Evolutionary conservation across 2,113 vertebrate genomes (phyloP).

Genomic region (Malurus melanocephalus): DNA sequence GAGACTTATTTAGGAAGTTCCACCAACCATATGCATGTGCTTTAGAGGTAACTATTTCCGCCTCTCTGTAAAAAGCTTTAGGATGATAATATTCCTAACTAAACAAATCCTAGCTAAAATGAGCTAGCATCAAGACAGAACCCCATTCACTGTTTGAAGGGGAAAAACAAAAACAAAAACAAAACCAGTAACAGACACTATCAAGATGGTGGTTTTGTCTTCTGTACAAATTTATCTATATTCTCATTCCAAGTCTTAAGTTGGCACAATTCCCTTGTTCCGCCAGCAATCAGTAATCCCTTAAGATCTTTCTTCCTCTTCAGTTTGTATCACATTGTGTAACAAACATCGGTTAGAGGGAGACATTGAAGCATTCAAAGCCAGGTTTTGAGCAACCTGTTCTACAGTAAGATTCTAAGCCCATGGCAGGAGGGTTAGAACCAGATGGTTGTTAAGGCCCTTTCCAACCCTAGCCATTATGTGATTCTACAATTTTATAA

Average conservation of each 20-base stretch:
- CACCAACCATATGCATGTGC: not conserved
- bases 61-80: not conserved
- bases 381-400: not conserved
- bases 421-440: not conserved
- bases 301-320: not conserved
- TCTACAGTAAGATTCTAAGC: fast-evolving
- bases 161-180: not conserved
- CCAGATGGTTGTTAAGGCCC: not conserved
- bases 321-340: not conserved
- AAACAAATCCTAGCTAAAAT: not conserved
- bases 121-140: not conserved
- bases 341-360: not conserved
- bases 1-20: not conserved
- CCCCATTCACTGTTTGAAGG: not conserved
- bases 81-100: not conserved
- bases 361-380: not conserved
- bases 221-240: not conserved
- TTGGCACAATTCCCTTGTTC: not conserved
- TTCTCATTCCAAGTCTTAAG: not conserved
- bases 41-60: not conserved
- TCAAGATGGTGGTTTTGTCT: not conserved
- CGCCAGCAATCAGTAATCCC: not conserved
- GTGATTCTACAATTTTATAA: not conserved
- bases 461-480: not conserved
- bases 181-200: not conserved